These are phyloP conservation scores for Trachythela sp. DNA, from an alignment of 64 coral and sea anemone genomes.

Conservation along the genomic window DNA sequence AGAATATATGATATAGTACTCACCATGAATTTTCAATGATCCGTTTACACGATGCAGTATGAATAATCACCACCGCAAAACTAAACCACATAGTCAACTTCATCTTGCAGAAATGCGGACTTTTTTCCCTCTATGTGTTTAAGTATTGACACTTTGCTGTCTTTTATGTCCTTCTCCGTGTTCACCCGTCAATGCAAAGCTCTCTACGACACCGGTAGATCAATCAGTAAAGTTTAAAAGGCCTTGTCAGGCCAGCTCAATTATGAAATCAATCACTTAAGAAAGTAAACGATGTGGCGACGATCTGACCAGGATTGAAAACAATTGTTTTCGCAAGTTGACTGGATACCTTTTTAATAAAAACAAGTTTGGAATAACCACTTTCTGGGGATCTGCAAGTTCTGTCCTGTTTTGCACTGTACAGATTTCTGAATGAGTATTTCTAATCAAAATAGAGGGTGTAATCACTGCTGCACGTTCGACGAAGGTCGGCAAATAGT, in stretches of 20 bases:
- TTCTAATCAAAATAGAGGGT: background rate
- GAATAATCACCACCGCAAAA: background rate
- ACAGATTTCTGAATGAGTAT: too few relatives aligned
- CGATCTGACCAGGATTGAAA: background rate
- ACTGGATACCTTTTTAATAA: background rate
- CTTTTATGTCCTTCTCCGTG: background rate
- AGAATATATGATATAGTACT: too few relatives aligned
- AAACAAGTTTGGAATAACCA: background rate
- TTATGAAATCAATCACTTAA: background rate
- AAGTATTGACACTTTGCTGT: background rate
- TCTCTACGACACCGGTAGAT: background rate
- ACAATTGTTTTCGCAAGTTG: background rate
- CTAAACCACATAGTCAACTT: background rate
- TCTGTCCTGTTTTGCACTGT: background rate
- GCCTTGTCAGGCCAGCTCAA: background rate
- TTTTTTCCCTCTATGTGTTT: background rate
- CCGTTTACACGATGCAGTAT: background rate
- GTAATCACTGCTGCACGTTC: background rate
- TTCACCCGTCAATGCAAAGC: background rate
- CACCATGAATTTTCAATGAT: background rate
- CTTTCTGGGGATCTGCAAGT: background rate
- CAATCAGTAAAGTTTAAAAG: too few relatives aligned
- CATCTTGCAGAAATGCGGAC: background rate
- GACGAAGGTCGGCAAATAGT: background rate
- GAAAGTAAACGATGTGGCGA: background rate